Percentiles rank a stretch among this genome's conserved stretches.
Evolutionary conservation across 2,797 vertebrate genomes (phyloP).

Genomic region (Hoplostethus mediterraneus): DNA sequence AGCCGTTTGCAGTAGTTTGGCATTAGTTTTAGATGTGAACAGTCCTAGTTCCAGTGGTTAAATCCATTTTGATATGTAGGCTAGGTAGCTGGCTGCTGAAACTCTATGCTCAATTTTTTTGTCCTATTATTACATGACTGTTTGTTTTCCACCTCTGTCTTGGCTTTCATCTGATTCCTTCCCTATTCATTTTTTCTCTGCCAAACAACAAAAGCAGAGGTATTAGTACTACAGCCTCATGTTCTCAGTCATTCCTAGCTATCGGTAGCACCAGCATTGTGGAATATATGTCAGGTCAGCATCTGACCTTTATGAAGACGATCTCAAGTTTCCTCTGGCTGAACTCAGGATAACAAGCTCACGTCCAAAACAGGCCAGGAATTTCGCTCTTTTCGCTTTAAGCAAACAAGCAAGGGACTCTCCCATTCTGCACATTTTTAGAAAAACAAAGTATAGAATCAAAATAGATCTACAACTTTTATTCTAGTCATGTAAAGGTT

Average conservation of each 20-base stretch:
- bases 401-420: conserved; percentile 49
- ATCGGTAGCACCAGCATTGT: conserved; percentile 28
- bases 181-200: not conserved
- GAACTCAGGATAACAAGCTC: conserved; percentile 54
- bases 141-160: too few relatives aligned
- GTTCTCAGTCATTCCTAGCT: conserved; percentile 29
- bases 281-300: conserved; percentile 55
- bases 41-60: too few relatives aligned
- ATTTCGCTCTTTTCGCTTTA: conserved; percentile 35
- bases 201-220: conserved; percentile 2
- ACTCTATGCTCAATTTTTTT: too few relatives aligned
- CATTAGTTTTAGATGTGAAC: too few relatives aligned
- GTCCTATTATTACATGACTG: too few relatives aligned
- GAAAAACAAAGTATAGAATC: conserved; percentile 36
- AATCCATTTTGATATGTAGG: too few relatives aligned
- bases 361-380: conserved; percentile 40
- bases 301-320: conserved; percentile 56
- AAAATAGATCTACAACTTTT: conserved; percentile 28
- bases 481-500: conserved; percentile 7
- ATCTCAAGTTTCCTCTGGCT: conserved; percentile 60
- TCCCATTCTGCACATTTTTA: conserved; percentile 53
- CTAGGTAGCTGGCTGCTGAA: too few relatives aligned
- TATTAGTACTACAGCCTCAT: conserved; percentile 26
- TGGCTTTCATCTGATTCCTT: not conserved
- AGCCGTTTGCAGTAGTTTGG: conserved; percentile 10